Percentiles rank a stretch among this genome's conserved stretches.
Evolutionary conservation across 2,888 invertebrate species (phyloP).

Genomic region (Cosmia trapezina): DNA sequence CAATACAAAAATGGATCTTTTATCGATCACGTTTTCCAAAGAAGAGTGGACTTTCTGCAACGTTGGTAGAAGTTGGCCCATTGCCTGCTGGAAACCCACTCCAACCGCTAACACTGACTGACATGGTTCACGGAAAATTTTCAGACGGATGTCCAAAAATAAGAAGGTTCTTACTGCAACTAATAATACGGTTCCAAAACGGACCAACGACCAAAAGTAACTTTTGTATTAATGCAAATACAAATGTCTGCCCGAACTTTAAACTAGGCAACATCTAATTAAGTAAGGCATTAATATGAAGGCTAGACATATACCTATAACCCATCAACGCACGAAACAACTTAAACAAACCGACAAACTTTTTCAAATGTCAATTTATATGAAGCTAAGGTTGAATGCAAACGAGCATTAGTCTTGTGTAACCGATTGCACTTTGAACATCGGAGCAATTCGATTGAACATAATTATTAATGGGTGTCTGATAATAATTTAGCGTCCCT

Average conservation of each 20-base stretch:
- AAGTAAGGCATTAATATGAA: background rate
- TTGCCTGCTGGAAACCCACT: background rate
- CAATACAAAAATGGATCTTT: background rate
- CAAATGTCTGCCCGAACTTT: background rate
- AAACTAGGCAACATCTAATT: background rate
- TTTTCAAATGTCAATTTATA: conserved; percentile 6
- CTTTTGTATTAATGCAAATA: background rate
- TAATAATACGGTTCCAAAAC: background rate
- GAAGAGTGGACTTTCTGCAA: background rate
- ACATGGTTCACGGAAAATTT: no score
- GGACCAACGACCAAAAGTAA: background rate
- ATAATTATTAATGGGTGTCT: background rate
- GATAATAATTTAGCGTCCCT: conserved; percentile 6
- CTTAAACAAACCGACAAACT: background rate
- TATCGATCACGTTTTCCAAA: background rate
- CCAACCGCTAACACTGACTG: no score
- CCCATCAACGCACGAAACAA: background rate
- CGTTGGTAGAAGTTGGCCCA: no score
- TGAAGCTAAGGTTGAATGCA: background rate
- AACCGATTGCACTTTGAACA: background rate
- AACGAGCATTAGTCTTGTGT: conserved; percentile 3
- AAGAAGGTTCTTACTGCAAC: background rate
- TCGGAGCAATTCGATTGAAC: conserved; percentile 17
- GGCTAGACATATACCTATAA: background rate
- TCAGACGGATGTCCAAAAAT: background rate